Conservation (phyloP, 1,140 invertebrate species). For the Polypedilum vanderplanki region DNA sequence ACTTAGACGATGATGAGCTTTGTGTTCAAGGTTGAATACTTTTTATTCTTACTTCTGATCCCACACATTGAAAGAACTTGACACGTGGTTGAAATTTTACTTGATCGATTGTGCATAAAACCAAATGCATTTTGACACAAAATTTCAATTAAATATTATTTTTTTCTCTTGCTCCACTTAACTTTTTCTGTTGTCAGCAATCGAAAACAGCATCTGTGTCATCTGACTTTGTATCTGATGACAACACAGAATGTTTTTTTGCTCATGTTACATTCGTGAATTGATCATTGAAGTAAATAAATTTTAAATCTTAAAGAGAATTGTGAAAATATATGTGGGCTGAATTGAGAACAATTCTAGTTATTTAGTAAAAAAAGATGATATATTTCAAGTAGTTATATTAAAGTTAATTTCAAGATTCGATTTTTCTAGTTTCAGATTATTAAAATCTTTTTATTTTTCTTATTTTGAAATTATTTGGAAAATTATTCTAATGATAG, state of each 20-base stretch:
- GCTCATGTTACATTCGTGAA: constrained; percentile 22
- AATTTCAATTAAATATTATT: constrained; percentile 21
- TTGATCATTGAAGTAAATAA: constrained; percentile 18
- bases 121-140: constrained; percentile 6
- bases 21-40: not conserved
- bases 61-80: no score
- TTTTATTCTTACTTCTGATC: not conserved
- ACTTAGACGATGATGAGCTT: not conserved
- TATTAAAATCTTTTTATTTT: no score
- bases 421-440: no score
- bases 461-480: no score
- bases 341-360: no score
- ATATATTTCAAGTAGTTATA: no score
- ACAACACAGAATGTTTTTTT: not conserved
- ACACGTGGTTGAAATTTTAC: not conserved
- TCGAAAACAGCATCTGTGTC: not conserved
- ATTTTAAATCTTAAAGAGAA: not conserved
- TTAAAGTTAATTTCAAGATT: no score
- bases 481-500: no score
- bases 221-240: constrained; percentile 8
- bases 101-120: not conserved
- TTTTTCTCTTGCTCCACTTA: not conserved
- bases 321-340: no score
- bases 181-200: not conserved
- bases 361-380: no score